These are phyloP conservation scores for Entomyzon cyanotis DNA, from an alignment of 2,113 vertebrate species.

Conservation along the genomic window DNA sequence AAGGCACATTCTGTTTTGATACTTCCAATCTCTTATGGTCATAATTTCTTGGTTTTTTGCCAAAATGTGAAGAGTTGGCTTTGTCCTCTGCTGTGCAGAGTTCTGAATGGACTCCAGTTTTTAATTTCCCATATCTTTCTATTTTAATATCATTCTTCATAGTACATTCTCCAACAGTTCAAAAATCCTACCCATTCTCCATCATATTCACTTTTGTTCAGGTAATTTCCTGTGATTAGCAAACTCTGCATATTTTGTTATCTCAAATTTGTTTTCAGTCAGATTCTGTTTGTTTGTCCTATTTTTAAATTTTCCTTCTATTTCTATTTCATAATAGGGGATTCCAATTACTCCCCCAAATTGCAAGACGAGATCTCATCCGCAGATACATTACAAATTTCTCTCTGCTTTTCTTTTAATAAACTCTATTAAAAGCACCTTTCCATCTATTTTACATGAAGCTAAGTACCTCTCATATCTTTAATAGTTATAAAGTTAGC, in stretches of 20 bases:
- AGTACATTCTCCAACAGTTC: background rate
- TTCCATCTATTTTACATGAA: slow-evolving; percentile 30
- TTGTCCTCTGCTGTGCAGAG: background rate
- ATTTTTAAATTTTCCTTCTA: background rate
- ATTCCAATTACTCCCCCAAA: background rate
- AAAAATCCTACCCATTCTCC: background rate
- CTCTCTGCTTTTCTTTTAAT: slow-evolving; percentile 12
- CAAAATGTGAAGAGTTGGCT: background rate
- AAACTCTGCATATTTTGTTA: background rate
- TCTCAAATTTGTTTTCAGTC: background rate
- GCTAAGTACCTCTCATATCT: background rate
- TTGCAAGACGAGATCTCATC: background rate
- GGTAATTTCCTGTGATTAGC: background rate
- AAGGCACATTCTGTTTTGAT: background rate
- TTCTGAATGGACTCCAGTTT: background rate
- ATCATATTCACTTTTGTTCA: background rate
- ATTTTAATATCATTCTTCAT: background rate
- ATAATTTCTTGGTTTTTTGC: background rate
- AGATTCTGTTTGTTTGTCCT: background rate
- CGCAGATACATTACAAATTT: background rate
- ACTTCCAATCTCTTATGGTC: background rate
- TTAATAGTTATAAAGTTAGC: background rate
- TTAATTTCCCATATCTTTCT: background rate
- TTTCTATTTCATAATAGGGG: background rate
- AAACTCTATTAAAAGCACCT: slow-evolving; percentile 28